Evolutionary conservation across 1,140 invertebrate genomes (phyloP).

Genomic region (Pseudobourletiella spinata): DNA sequence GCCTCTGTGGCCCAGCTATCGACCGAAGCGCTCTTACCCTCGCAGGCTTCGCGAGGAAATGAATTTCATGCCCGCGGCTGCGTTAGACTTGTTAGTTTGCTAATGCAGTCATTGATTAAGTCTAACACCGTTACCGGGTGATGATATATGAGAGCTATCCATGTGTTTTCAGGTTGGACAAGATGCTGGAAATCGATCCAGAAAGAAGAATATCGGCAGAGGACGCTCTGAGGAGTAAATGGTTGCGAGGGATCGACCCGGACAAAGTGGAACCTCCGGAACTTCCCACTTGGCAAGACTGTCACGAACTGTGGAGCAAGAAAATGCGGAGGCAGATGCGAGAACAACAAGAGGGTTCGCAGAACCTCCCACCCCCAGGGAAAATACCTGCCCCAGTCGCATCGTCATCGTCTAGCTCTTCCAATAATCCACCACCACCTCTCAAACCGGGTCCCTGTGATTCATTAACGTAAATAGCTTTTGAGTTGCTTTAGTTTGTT

Average conservation of each 20-base stretch:
- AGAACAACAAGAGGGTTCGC: conserved; percentile 58
- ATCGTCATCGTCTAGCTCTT: background rate
- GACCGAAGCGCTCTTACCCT: conserved; percentile 82
- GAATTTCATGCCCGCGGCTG: conserved; percentile 73
- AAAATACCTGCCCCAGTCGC: background rate
- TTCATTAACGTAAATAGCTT: background rate
- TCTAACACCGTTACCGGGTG: too few relatives aligned
- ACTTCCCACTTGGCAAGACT: conserved; percentile 93
- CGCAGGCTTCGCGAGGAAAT: conserved; percentile 89
- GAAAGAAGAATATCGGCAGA: conserved; percentile 85
- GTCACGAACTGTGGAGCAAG: conserved; percentile 98
- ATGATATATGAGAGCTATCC: too few relatives aligned
- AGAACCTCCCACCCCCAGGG: background rate
- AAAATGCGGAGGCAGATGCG: conserved; percentile 68
- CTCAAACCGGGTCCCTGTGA: background rate
- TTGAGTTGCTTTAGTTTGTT: background rate
- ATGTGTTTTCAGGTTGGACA: conserved; percentile 54
- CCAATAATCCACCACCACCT: too few relatives aligned
- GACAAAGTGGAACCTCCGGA: conserved; percentile 66
- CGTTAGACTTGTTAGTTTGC: conserved; percentile 63
- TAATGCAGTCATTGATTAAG: too few relatives aligned
- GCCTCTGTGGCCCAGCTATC: conserved; percentile 83
- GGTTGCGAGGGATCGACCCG: conserved; percentile 85
- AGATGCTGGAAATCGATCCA: conserved; percentile 94
- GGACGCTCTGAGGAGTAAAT: conserved; percentile 82